Conservation (phyloP, 92 coral and sea anemone species). For the Palythoa caribaeorum region DNA sequence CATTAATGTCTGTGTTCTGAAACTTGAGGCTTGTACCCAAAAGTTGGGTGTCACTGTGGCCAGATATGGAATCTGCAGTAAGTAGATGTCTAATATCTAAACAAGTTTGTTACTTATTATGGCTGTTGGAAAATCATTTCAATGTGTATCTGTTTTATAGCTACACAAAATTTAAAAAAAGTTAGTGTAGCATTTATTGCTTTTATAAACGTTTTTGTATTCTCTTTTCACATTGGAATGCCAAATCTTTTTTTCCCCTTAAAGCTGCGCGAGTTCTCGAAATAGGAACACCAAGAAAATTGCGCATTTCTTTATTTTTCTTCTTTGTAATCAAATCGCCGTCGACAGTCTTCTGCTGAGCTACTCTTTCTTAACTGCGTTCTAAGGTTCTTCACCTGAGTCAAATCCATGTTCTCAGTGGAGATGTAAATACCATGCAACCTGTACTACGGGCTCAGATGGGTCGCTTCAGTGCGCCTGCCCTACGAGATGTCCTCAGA, state of each 20-base stretch:
- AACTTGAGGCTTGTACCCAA: conserved; percentile 77
- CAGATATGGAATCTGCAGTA: conserved; percentile 89
- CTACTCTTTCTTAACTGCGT: not conserved
- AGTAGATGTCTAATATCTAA: conserved; percentile 16
- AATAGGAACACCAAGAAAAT: not conserved
- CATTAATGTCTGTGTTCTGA: conserved; percentile 84
- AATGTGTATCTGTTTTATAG: too few relatives aligned
- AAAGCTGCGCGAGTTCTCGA: too few relatives aligned
- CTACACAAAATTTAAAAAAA: too few relatives aligned
- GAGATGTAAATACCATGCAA: conserved; percentile 72
- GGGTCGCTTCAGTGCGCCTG: conserved; percentile 70
- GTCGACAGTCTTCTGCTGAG: not conserved
- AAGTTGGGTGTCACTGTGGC: conserved; percentile 63
- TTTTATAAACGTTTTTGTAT: too few relatives aligned
- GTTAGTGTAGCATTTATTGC: too few relatives aligned
- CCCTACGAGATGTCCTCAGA: conserved; percentile 61
- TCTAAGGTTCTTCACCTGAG: conserved; percentile 33
- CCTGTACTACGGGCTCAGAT: conserved; percentile 60
- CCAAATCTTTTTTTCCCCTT: too few relatives aligned
- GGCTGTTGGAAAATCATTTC: too few relatives aligned
- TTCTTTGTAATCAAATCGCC: not conserved
- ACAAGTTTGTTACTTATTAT: not conserved
- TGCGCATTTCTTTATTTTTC: not conserved
- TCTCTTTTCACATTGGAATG: too few relatives aligned
- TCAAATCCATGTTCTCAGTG: conserved; percentile 67